Evolutionary conservation across 2,888 invertebrate species (phyloP).

Genomic region (Hirtodrosophila alboralis): DNA sequence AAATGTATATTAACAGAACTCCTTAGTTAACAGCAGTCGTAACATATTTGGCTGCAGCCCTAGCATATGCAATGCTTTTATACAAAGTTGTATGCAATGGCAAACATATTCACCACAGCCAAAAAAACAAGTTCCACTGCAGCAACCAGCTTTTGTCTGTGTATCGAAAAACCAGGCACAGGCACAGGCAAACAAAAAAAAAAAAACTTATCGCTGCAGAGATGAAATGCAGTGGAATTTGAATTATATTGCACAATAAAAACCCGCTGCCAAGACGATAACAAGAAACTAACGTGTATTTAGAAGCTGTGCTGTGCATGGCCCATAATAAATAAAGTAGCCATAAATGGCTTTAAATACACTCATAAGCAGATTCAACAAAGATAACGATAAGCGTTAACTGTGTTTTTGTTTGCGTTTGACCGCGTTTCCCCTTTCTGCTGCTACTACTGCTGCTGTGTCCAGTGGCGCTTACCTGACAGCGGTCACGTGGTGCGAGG

Average conservation of each 20-base stretch:
- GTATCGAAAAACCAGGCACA: no score
- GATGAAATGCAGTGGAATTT: conserved; percentile 13
- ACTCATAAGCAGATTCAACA: conserved; percentile 2
- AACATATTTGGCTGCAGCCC: conserved; percentile 4
- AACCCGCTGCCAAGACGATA: conserved; percentile 11
- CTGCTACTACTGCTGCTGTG: no score
- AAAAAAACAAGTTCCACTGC: conserved; percentile 18
- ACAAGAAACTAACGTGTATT: background rate
- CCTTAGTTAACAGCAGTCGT: conserved; percentile 3
- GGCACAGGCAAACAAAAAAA: no score
- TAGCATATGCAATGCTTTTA: conserved; percentile 32
- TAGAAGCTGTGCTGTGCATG: conserved; percentile 6
- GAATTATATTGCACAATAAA: conserved; percentile 2
- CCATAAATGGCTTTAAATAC: conserved; percentile 15
- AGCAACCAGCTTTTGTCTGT: no score
- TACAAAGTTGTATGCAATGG: background rate
- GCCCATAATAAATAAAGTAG: conserved; percentile 12
- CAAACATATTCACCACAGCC: conserved; percentile 4
- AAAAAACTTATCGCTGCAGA: no score
- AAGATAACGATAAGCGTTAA: conserved; percentile 35
- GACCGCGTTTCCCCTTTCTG: background rate
- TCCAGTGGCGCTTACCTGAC: conserved; percentile 82
- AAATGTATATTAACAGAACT: conserved; percentile 11
- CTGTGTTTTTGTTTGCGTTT: background rate
- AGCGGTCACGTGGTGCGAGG: conserved; percentile 84